Conservation (phyloP, 2,888 invertebrate species). For the Allygus modestus region DNA sequence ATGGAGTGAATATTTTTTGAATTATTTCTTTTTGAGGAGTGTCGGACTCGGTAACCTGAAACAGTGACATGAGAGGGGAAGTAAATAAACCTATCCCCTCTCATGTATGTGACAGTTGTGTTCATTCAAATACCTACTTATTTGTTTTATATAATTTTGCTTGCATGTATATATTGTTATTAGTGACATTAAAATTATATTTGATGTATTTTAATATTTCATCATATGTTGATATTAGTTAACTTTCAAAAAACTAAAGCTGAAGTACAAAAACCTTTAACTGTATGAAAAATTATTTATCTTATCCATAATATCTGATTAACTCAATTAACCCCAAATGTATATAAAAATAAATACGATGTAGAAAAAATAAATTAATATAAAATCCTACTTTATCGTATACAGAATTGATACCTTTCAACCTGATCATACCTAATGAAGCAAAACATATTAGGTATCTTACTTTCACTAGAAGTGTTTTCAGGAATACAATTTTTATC, state of each 20-base stretch:
- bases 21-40: not conserved
- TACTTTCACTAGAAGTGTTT: too few species aligned
- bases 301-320: not conserved
- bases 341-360: not conserved
- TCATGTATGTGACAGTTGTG: not conserved
- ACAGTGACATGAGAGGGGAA: not conserved
- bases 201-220: constrained; percentile 37
- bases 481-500: not conserved
- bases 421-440: not conserved
- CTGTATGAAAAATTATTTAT: not conserved
- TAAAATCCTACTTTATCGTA: not conserved
- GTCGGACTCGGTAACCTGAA: not conserved
- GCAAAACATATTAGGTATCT: not conserved
- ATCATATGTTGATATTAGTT: not conserved
- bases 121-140: not conserved
- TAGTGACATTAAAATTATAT: constrained; percentile 2
- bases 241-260: not conserved
- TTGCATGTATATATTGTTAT: constrained; percentile 34
- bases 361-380: constrained; percentile 1
- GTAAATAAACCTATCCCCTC: not conserved
- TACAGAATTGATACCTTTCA: not conserved
- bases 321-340: not conserved
- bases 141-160: not conserved
- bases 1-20: not conserved
- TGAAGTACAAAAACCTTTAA: constrained; percentile 7